phyloP scores from a whole-genome alignment of 2,113 vertebrate genomes.

The Pandion haliaetus region DNA sequence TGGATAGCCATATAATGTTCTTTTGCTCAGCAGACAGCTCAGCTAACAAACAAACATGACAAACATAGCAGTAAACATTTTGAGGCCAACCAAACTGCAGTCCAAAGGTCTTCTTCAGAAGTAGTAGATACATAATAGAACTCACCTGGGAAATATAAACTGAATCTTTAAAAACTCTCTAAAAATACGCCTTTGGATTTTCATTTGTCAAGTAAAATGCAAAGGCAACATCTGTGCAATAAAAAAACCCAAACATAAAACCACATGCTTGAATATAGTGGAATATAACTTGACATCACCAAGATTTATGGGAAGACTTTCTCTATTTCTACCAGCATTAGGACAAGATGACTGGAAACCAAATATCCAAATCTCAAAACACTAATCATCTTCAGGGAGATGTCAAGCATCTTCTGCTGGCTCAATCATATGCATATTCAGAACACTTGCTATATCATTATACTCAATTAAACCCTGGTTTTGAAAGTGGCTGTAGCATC shows the following conservation, averaged over 20 bases:
- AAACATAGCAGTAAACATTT: not conserved
- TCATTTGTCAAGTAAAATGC: not conserved
- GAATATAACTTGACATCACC: not conserved
- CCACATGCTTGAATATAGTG: not conserved
- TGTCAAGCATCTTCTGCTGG: not conserved
- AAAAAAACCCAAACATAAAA: not conserved
- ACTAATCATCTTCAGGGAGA: not conserved
- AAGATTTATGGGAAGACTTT: not conserved
- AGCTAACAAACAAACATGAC: not conserved
- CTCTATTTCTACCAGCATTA: not conserved
- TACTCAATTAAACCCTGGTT: not conserved
- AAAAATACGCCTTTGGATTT: not conserved
- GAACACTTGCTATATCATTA: not conserved
- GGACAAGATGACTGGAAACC: not conserved
- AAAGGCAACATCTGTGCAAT: not conserved
- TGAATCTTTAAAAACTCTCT: not conserved
- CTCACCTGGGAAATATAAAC: not conserved
- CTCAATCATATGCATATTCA: not conserved
- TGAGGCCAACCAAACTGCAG: not conserved
- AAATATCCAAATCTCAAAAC: not conserved
- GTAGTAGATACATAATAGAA: not conserved
- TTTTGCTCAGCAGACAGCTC: not conserved
- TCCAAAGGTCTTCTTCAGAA: not conserved
- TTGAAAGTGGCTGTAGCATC: not conserved
- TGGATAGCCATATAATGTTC: not conserved